These are phyloP conservation scores for Antheraea mylitta DNA, from an alignment of 1,140 invertebrate genomes.

Conservation along the genomic window DNA sequence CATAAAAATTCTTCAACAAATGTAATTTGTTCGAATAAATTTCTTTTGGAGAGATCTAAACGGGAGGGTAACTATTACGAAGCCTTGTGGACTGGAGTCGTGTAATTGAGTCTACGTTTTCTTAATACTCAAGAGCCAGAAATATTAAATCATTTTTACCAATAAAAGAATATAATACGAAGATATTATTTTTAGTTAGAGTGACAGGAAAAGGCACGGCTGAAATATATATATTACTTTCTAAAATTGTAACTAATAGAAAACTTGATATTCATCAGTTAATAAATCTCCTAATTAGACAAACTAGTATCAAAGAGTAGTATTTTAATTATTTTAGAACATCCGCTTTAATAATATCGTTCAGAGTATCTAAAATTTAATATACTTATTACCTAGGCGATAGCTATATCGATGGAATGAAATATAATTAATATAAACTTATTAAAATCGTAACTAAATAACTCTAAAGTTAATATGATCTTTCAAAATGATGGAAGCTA, in stretches of 20 bases:
- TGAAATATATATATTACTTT: background rate
- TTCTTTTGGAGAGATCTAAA: too few species aligned
- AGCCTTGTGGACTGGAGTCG: too few species aligned
- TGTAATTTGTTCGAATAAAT: too few species aligned
- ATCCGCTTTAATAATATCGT: conserved; percentile 54
- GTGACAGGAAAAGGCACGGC: conserved; percentile 11
- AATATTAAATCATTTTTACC: too few species aligned
- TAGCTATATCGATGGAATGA: background rate
- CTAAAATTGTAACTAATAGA: background rate
- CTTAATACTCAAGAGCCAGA: too few species aligned
- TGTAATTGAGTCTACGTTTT: too few species aligned
- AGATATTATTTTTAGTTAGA: background rate
- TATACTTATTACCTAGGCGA: conserved; percentile 13
- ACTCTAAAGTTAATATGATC: background rate
- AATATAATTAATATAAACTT: background rate
- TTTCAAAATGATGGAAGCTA: background rate
- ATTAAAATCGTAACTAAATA: background rate
- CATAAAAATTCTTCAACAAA: too few species aligned
- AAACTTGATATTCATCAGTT: background rate
- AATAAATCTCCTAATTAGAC: background rate
- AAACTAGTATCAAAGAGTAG: conserved; percentile 29
- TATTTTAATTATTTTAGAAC: conserved; percentile 71
- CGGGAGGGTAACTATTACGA: too few species aligned
- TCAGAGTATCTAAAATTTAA: conserved; percentile 25
- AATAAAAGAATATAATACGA: too few species aligned